A percentile compares a stretch with the other conserved stretches of the same genome.
These are phyloP conservation scores for Heloderma charlesbogerti DNA, from an alignment of 2,113 vertebrate species.

Conservation along the genomic window DNA sequence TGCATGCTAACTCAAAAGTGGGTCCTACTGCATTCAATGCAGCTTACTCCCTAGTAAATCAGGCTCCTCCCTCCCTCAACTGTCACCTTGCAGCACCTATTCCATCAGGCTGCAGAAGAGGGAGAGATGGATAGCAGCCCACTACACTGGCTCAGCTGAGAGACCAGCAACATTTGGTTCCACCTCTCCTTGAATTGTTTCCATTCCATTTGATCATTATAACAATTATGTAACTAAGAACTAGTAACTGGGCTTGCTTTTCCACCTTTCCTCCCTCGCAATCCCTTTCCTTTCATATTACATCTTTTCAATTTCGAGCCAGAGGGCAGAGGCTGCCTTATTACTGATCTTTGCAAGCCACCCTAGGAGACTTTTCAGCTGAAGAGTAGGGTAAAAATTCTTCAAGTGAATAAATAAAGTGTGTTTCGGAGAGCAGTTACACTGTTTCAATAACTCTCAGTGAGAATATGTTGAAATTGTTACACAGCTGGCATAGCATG, in stretches of 20 bases:
- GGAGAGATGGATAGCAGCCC: not conserved
- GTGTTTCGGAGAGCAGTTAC: too few species aligned
- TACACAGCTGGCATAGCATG: too few species aligned
- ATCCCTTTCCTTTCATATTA: not conserved
- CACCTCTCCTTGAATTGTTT: not conserved
- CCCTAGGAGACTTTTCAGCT: not conserved
- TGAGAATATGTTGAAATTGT: too few species aligned
- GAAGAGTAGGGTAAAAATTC: not conserved
- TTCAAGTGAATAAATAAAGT: not conserved
- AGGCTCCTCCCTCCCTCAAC: not conserved
- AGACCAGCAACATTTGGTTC: not conserved
- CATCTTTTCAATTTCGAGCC: not conserved
- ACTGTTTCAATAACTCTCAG: too few species aligned
- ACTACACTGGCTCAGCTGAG: not conserved
- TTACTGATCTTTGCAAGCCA: too few species aligned
- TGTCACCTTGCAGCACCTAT: not conserved
- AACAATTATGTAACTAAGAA: not conserved
- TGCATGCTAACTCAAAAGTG: not conserved
- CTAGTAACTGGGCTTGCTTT: not conserved
- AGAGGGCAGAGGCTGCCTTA: too few species aligned
- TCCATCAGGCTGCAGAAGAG: not conserved
- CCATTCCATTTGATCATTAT: not conserved
- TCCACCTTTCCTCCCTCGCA: not conserved
- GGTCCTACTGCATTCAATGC: not conserved
- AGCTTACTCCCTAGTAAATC: not conserved